These are phyloP conservation scores for Sceloporus tristichus DNA, from an alignment of 2,113 vertebrate genomes.

Conservation along the genomic window DNA sequence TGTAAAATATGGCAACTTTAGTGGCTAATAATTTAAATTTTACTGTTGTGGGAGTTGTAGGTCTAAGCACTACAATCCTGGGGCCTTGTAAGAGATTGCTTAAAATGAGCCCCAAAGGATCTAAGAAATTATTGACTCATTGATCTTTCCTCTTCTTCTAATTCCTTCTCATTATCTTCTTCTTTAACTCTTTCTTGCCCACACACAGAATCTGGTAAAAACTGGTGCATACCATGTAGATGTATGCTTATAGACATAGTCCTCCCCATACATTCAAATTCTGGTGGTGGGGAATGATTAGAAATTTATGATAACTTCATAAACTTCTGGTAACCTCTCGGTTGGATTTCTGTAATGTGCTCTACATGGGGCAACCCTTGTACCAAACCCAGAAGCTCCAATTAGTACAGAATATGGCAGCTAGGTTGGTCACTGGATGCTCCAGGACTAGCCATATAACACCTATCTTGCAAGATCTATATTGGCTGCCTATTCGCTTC, in stretches of 20 bases:
- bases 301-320: no score
- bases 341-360: no score
- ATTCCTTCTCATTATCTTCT: neutral
- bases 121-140: neutral
- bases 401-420: no score
- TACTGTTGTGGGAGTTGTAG: neutral
- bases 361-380: no score
- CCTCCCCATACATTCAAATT: neutral
- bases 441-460: no score
- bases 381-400: no score
- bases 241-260: neutral
- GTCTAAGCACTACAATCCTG: neutral
- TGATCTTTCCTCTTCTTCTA: no score
- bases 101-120: neutral
- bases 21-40: conserved; percentile 24
- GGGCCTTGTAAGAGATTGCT: neutral
- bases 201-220: neutral
- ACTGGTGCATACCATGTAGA: neutral
- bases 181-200: neutral
- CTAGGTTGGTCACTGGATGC: no score
- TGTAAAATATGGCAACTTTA: neutral
- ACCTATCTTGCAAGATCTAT: no score
- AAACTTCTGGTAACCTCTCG: no score
- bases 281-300: neutral
- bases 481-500: no score